Evolutionary conservation across 2,888 invertebrate genomes (phyloP), one percentile per base, ranked within the genome.

Genomic region (Calameuta idolon): DNA sequence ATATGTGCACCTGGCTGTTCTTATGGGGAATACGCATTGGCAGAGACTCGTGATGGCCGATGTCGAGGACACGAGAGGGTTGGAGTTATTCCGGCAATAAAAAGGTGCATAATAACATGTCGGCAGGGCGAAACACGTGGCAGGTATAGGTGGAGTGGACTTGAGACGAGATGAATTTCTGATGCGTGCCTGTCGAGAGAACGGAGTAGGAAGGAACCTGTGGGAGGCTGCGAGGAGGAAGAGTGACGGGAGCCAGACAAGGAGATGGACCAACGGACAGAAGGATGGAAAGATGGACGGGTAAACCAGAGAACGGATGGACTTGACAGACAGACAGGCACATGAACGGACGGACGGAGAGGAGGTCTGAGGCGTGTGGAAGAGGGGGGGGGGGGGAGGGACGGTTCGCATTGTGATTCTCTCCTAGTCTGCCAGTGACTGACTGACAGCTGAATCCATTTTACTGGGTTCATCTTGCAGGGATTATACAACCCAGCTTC

Each of bases 361-460:
- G 69, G 33, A 33, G 78, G 77, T 79, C 82, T 81, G 82, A 74
- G 77, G 75, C n/a, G 76, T 69, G 77, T n/a, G 34, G 35, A 75
- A 74, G 78, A 37, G 75, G 75, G 76, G 76, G 71, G 69, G 78
- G 74, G 74, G 78, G 77, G 75, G 81, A 79, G 80, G 81, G 81
- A 86, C 83, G 84, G 85, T 82, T 82, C 86, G 89, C 87, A 90
- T 90, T 90, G 89, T 90, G 88, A 89, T 89, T 89, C 89, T 87
- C 88, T 89, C 87, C 86, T 85, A 87, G 89, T 87, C 88, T 89
- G 87, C 89, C 89, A 87, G 87, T 82, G 87, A 89, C 87, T 90
- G 91, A 91, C 89, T 91, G 91, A 91, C 91, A 89, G 90, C 85
- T 91, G 91, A 91, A 91, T 91, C 90, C 90, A 85, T 87, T 84